phyloP scores from a whole-genome alignment of 2,113 vertebrate species.

The Struthio camelus region DNA sequence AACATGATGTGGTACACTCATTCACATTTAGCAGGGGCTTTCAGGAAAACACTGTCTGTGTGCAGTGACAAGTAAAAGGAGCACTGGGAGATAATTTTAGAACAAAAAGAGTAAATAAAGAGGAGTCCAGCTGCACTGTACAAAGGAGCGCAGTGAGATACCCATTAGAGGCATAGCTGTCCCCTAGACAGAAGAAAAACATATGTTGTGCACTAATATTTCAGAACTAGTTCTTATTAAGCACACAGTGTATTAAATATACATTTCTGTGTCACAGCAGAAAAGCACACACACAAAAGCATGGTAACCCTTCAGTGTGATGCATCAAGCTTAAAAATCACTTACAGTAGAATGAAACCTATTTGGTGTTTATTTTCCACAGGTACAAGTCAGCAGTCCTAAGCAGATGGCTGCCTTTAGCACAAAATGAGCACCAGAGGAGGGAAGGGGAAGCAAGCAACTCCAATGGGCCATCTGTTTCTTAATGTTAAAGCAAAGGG shows the following conservation, averaged over 20 bases:
- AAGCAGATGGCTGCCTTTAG: slow-evolving; percentile 75
- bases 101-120: slow-evolving; percentile 27
- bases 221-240: neutral
- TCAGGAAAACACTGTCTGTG: neutral
- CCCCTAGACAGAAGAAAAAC: slow-evolving; percentile 6
- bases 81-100: neutral
- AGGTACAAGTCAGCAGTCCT: slow-evolving; percentile 55
- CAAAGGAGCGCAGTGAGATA: neutral
- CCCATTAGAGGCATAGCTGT: slow-evolving; percentile 17
- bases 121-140: slow-evolving; percentile 2
- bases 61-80: neutral
- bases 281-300: slow-evolving; percentile 1
- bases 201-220: neutral
- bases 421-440: slow-evolving; percentile 68
- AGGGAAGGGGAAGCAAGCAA: slow-evolving; percentile 20
- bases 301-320: neutral
- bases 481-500: slow-evolving; percentile 67
- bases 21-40: neutral
- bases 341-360: slow-evolving; percentile 26
- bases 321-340: slow-evolving; percentile 54
- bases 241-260: slow-evolving; percentile 32
- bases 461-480: slow-evolving; percentile 69
- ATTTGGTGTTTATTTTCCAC: slow-evolving; percentile 63
- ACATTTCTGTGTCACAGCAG: neutral
- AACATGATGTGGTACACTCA: neutral